Evolutionary conservation across 2,113 vertebrate genomes (phyloP), one percentile per base, ranked within the genome.

Genomic region (Mirounga angustirostris): DNA sequence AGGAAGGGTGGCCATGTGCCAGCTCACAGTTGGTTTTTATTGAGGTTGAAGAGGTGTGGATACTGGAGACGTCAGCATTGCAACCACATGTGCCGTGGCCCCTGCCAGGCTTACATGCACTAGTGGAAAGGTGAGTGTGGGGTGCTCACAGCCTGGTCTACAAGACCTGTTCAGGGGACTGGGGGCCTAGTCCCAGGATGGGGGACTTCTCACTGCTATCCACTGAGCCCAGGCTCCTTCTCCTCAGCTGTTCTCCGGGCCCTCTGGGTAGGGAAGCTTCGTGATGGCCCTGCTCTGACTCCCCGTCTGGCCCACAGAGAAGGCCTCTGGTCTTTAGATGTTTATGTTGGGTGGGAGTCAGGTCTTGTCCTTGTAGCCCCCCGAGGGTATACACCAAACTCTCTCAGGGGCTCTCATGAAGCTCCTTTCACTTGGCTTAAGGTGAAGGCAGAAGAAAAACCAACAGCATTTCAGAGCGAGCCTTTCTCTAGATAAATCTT

Each of bases 31-130:
- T 7, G 2, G 11, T 56, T 54, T 58, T 33, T 52, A 22, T 11
- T 1, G 30, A 85, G 16, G 69, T n/a, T 1, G 30, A n/a, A 92
- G 50, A 19, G 50, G 56, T 67, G 52, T n/a, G 43, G 71, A 10
- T 26, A 0, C 14, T 58, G 33, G 74, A 54, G 56, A 59, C 22
- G 11, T 6, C 4, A 18, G 50, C 19, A 4, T 4, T 59, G n/a
- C 26, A 43, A 13, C 16, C n/a, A 0, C 4, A 21, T 4, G 4
- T 10, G 18, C 28, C 9, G 4, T 11, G 52, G 16, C 3, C 5
- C 71, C 63, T 74, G 33, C 36, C 21, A 0, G 1, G 14, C 50
- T 56, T 2, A n/a, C 21, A 18, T 0, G 0, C 22, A 12, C 1
- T 3, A 36, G 24, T 76, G 46, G 52, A 19, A 26, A 30, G 40